These are phyloP conservation scores for Drosophila teissieri DNA, from an alignment of 1,140 invertebrate genomes.

Conservation along the genomic window DNA sequence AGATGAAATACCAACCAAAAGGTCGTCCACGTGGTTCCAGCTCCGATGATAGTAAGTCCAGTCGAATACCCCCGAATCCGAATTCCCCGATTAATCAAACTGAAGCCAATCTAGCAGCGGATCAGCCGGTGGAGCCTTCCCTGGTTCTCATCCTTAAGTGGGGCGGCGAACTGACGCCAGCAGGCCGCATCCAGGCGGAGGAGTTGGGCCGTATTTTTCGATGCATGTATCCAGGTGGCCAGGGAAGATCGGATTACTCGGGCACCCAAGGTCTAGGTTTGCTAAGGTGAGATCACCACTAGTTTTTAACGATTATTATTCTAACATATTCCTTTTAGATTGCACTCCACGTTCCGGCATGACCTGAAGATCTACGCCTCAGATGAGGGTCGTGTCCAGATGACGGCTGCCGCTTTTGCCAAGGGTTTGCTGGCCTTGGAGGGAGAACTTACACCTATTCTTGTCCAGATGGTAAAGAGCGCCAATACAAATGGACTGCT, in stretches of 20 bases:
- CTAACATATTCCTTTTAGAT: slow-evolving; percentile 85
- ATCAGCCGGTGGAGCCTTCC: slow-evolving; percentile 93
- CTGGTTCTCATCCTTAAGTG: slow-evolving; percentile 98
- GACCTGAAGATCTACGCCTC: slow-evolving; percentile 99
- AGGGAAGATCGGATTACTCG: slow-evolving; percentile 90
- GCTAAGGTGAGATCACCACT: slow-evolving; percentile 85
- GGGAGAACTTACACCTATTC: slow-evolving; percentile 98
- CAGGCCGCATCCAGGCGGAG: slow-evolving; percentile 98
- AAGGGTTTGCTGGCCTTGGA: slow-evolving; percentile 98
- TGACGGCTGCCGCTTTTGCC: slow-evolving; percentile 99
- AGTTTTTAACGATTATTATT: no score
- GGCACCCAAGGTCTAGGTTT: slow-evolving; percentile 96
- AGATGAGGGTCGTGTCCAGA: slow-evolving; percentile 99
- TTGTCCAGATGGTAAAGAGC: slow-evolving; percentile 99
- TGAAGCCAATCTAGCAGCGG: slow-evolving; percentile 85
- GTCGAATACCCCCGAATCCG: slow-evolving; percentile 1
- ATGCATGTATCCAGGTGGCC: slow-evolving; percentile 98
- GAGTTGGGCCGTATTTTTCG: slow-evolving; percentile 98
- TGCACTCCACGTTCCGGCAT: slow-evolving; percentile 99
- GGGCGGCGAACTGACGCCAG: slow-evolving; percentile 99
- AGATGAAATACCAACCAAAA: slow-evolving; percentile 99
- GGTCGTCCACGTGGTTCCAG: slow-evolving; percentile 96
- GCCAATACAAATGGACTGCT: slow-evolving; percentile 99
- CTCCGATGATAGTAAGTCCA: slow-evolving; percentile 95
- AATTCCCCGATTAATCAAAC: slow-evolving; percentile 25